Evolutionary conservation across 2,797 vertebrate genomes (phyloP).

Genomic region (Ptychadena robeensis): DNA sequence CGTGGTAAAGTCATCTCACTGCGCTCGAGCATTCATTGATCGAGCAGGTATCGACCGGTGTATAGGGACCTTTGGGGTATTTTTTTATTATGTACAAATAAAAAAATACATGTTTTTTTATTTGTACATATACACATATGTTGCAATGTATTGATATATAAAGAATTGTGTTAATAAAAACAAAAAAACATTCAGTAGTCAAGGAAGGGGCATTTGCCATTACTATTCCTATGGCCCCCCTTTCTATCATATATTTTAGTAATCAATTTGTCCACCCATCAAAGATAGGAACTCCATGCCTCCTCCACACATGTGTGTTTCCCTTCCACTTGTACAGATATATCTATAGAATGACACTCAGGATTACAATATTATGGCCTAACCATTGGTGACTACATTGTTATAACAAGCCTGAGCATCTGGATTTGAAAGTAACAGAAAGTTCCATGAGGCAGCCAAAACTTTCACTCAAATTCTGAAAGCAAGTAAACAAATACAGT

Average conservation of each 20-base stretch:
- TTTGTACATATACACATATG: too few relatives aligned
- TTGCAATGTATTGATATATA: background rate
- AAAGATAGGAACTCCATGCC: background rate
- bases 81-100: too few relatives aligned
- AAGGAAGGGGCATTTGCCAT: background rate
- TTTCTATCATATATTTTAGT: background rate
- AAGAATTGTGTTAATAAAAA: background rate
- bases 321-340: background rate
- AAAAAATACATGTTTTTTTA: too few relatives aligned
- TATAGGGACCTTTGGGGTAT: too few relatives aligned
- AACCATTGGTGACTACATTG: background rate
- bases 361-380: background rate
- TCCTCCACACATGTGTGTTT: background rate
- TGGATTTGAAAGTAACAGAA: background rate
- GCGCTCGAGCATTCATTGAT: too few relatives aligned
- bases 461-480: background rate
- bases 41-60: too few relatives aligned
- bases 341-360: background rate
- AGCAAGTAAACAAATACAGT: background rate
- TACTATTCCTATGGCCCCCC: background rate
- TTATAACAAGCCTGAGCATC: constrained; percentile 9
- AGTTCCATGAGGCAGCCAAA: constrained; percentile 3
- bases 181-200: background rate
- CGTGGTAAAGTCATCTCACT: too few relatives aligned
- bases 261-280: background rate